A percentile compares a stretch with the other conserved stretches of the same genome.
These are phyloP conservation scores for Doryteuthis pealeii DNA, from an alignment of 1,140 invertebrate species.

Conservation along the genomic window DNA sequence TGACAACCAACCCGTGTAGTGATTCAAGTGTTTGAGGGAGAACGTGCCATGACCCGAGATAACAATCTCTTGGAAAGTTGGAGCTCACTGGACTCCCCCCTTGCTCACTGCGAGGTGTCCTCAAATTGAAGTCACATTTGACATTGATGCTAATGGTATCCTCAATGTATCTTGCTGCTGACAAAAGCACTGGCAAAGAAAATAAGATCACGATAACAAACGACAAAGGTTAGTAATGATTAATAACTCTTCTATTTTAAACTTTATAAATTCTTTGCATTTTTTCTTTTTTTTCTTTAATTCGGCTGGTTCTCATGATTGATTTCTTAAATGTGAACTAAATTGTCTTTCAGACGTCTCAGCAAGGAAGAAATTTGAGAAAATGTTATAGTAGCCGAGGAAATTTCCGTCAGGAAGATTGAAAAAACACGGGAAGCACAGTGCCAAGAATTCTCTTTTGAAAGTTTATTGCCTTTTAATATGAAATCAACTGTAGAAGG, in stretches of 20 bases:
- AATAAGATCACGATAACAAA: constrained; percentile 71
- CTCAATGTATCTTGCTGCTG: constrained; percentile 72
- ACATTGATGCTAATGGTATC: constrained; percentile 66
- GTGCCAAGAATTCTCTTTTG: constrained; percentile 62
- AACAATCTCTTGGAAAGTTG: constrained; percentile 63
- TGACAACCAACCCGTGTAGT: constrained; percentile 73
- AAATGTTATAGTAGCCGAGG: constrained; percentile 66
- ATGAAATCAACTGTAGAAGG: constrained; percentile 37
- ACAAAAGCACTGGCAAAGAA: constrained; percentile 74
- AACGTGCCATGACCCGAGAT: constrained; percentile 81
- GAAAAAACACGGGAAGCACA: constrained; percentile 41
- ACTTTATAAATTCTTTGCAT: too few relatives aligned
- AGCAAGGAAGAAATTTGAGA: constrained; percentile 63
- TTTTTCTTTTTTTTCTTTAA: neutral
- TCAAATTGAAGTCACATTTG: constrained; percentile 70
- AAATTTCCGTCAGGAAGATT: constrained; percentile 63
- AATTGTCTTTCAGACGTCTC: constrained; percentile 61
- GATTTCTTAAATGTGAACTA: too few relatives aligned
- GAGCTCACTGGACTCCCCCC: constrained; percentile 89
- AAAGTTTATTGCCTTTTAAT: constrained; percentile 78
- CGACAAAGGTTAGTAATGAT: constrained; percentile 58
- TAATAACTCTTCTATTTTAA: too few relatives aligned
- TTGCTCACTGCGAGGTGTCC: constrained; percentile 89
- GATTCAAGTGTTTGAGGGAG: constrained; percentile 80
- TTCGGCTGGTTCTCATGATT: too few relatives aligned